A percentile compares a stretch with the other conserved stretches of the same genome.
Evolutionary conservation across 2,888 invertebrate genomes (phyloP).

Genomic region (Orthosia gracilis): DNA sequence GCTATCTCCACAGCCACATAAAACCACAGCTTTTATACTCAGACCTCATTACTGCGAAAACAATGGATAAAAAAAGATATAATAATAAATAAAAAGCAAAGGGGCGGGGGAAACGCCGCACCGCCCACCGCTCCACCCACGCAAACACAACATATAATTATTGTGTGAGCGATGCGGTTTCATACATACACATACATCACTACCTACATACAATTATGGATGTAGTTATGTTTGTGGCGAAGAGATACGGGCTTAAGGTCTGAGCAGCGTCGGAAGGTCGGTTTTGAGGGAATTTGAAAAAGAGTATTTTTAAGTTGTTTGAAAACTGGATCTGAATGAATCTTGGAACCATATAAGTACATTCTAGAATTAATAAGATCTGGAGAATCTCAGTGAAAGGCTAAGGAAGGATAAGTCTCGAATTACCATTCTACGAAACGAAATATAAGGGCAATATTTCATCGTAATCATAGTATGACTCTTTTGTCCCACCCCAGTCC

Average conservation of each 20-base stretch:
- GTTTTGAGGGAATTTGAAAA: neutral
- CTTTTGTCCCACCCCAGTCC: neutral
- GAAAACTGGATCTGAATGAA: no score
- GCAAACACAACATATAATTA: slow-evolving; percentile 79
- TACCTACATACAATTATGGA: slow-evolving; percentile 34
- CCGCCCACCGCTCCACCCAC: slow-evolving; percentile 86
- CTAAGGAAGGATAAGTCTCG: no score
- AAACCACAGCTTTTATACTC: slow-evolving; percentile 49
- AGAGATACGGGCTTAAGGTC: slow-evolving; percentile 17
- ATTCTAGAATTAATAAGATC: no score
- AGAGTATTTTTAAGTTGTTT: no score
- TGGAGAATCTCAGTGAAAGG: neutral
- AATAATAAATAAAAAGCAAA: slow-evolving; percentile 74
- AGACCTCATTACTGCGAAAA: slow-evolving; percentile 65
- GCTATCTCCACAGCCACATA: slow-evolving; percentile 17
- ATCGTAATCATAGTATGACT: neutral
- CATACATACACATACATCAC: slow-evolving; percentile 35
- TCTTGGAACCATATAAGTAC: no score
- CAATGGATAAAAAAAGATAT: slow-evolving; percentile 65
- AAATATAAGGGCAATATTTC: no score
- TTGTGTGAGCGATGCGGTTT: slow-evolving; percentile 66
- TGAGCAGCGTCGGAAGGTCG: neutral
- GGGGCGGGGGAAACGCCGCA: slow-evolving; percentile 80
- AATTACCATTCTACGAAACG: neutral
- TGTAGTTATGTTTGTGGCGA: slow-evolving; percentile 24